Evolutionary conservation across 1,140 invertebrate genomes (phyloP).

Genomic region (Drosophila baimaii): DNA sequence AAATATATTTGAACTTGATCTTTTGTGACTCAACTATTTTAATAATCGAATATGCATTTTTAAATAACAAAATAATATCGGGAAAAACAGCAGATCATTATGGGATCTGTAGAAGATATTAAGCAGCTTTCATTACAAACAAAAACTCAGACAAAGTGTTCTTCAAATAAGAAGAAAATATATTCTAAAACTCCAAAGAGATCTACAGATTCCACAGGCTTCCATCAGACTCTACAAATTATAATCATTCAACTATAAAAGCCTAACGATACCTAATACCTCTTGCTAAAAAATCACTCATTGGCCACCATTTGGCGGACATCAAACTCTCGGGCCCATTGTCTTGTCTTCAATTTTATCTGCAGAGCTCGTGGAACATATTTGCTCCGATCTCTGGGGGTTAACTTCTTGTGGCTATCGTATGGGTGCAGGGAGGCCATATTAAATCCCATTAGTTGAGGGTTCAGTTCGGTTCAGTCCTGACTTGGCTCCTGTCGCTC

Average conservation of each 20-base stretch:
- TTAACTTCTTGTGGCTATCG: constrained; percentile 31
- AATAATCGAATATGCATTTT: neutral
- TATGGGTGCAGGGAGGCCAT: constrained; percentile 38
- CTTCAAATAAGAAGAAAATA: neutral
- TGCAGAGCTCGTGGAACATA: constrained; percentile 36
- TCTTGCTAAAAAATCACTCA: constrained; percentile 14
- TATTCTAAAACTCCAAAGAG: neutral
- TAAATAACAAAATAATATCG: neutral
- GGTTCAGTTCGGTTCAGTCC: constrained; percentile 39
- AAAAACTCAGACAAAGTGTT: too few species aligned
- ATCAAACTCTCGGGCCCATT: constrained; percentile 41
- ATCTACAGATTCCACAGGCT: too few species aligned
- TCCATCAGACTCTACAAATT: neutral
- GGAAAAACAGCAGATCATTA: neutral
- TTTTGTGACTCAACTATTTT: neutral
- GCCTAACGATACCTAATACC: constrained; percentile 9
- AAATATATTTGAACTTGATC: constrained; percentile 11
- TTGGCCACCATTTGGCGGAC: constrained; percentile 18
- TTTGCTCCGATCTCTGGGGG: constrained; percentile 48
- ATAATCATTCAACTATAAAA: neutral
- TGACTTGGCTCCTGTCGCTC: constrained; percentile 31
- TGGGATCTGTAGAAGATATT: neutral
- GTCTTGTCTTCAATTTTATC: constrained; percentile 41
- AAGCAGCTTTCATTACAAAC: neutral
- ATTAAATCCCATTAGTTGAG: constrained; percentile 40